Conservation (phyloP, 2,113 vertebrate species). For the Chaetodon auriga region DNA sequence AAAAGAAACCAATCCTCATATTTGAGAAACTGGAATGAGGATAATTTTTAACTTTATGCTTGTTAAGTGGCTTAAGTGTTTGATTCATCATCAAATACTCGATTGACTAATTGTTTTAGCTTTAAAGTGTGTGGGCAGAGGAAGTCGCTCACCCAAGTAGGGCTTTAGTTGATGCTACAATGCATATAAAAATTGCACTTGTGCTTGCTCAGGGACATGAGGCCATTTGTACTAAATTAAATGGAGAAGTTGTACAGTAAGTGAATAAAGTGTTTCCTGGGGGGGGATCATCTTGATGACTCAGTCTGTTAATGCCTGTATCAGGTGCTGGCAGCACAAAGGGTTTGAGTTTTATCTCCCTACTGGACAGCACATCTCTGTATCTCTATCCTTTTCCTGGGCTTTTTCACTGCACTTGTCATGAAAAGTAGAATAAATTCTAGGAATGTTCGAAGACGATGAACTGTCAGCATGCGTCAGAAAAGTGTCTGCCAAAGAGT, state of each 20-base stretch:
- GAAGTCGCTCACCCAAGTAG: background rate
- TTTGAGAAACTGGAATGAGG: background rate
- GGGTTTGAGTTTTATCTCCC: constrained; percentile 15
- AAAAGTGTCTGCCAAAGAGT: constrained; percentile 24
- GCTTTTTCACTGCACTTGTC: constrained; percentile 24
- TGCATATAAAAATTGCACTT: constrained; percentile 9
- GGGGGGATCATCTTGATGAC: constrained; percentile 15
- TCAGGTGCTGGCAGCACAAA: constrained; percentile 24
- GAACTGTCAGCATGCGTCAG: constrained; percentile 25
- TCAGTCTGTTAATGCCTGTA: constrained; percentile 23
- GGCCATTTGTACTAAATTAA: constrained; percentile 24
- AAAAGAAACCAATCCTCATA: background rate
- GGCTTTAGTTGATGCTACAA: background rate
- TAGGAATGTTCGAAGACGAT: constrained; percentile 20
- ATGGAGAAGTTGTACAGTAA: constrained; percentile 19
- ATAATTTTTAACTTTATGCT: background rate
- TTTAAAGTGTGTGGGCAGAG: background rate
- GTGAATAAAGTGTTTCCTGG: constrained; percentile 19
- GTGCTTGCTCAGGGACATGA: background rate
- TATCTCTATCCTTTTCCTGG: constrained; percentile 3
- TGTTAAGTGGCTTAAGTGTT: background rate
- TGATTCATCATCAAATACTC: background rate
- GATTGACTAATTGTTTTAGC: background rate
- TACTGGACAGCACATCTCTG: background rate
- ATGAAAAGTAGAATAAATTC: constrained; percentile 38